phyloP scores from a whole-genome alignment of 2,113 vertebrate species.

The Todiramphus saurophagus region DNA sequence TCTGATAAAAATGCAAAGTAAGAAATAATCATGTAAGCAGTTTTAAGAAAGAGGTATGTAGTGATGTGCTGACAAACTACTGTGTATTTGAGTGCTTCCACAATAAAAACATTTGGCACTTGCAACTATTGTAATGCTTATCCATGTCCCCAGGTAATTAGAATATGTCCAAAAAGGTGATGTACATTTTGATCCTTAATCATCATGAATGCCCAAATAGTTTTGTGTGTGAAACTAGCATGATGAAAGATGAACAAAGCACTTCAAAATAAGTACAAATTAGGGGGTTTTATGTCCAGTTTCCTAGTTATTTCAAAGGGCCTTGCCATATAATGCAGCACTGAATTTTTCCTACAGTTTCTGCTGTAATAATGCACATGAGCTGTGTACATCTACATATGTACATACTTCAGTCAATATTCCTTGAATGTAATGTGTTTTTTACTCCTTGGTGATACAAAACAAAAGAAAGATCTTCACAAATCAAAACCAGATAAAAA shows the following conservation, averaged over 20 bases:
- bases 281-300: background rate
- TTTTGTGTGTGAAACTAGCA: background rate
- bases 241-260: slow-evolving; percentile 2
- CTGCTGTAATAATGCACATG: background rate
- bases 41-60: background rate
- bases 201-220: background rate
- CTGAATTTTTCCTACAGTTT: background rate
- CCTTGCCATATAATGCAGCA: background rate
- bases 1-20: background rate
- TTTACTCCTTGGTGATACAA: background rate
- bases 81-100: background rate
- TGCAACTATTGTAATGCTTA: background rate
- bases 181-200: background rate
- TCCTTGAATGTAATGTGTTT: background rate
- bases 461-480: background rate
- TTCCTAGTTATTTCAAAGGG: background rate
- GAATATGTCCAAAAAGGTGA: background rate
- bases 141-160: background rate
- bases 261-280: background rate
- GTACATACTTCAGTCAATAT: background rate
- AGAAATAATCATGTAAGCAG: background rate
- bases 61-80: background rate
- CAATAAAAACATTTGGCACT: background rate
- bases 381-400: background rate
- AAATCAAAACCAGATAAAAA: background rate